These are phyloP conservation scores for Phalacrocorax brasilianus DNA, from an alignment of 2,113 vertebrate species.

Conservation along the genomic window DNA sequence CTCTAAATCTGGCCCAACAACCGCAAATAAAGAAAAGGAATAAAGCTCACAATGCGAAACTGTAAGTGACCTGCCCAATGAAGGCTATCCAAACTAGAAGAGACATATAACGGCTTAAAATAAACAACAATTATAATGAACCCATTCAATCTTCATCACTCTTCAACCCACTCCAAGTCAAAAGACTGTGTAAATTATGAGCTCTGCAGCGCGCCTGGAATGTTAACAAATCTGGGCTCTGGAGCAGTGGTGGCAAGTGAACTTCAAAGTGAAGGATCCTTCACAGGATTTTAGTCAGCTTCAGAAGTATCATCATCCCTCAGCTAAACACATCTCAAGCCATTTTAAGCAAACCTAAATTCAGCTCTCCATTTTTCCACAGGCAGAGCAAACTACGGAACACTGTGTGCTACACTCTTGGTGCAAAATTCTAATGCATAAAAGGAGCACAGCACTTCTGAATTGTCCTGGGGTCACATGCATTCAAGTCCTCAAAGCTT, in stretches of 20 bases:
- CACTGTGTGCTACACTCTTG: neutral
- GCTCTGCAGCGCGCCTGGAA: neutral
- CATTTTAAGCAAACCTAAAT: neutral
- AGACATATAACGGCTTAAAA: neutral
- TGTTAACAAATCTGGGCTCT: neutral
- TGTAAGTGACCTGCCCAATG: neutral
- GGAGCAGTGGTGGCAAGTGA: neutral
- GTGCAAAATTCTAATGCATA: neutral
- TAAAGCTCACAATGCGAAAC: neutral
- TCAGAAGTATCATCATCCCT: neutral
- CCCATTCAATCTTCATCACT: neutral
- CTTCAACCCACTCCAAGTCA: neutral
- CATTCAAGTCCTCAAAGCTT: neutral
- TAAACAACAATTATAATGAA: neutral
- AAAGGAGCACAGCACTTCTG: neutral
- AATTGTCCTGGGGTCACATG: neutral
- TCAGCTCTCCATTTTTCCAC: neutral
- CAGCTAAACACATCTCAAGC: neutral
- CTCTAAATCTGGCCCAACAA: neutral
- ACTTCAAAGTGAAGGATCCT: neutral
- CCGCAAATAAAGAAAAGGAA: neutral
- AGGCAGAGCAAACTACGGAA: neutral
- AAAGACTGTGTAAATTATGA: neutral
- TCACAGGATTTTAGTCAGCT: neutral
- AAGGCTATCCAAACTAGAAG: neutral